These are phyloP conservation scores for Oreortyx pictus DNA, from an alignment of 2,797 vertebrate genomes.

Conservation along the genomic window DNA sequence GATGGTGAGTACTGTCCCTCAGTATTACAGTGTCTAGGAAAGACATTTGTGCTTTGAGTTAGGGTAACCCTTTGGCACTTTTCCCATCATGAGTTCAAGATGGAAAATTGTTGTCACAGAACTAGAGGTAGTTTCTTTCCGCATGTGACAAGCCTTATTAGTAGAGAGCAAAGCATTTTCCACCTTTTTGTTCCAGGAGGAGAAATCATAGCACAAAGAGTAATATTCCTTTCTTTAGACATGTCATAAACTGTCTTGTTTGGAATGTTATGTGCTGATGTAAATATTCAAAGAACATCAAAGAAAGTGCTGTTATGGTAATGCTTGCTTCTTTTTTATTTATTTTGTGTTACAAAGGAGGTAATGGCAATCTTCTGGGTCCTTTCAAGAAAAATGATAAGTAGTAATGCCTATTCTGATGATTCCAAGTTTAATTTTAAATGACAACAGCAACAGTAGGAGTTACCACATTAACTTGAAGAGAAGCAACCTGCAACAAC, in stretches of 20 bases:
- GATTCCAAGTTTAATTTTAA: slow-evolving; percentile 20
- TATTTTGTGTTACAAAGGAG: background rate
- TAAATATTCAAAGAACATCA: background rate
- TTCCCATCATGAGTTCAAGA: background rate
- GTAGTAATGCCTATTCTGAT: background rate
- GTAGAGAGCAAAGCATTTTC: background rate
- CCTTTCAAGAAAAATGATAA: background rate
- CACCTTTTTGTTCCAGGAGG: background rate
- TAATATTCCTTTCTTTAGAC: background rate
- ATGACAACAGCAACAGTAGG: background rate
- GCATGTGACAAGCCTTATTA: background rate
- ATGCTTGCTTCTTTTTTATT: background rate
- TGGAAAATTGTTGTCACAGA: background rate
- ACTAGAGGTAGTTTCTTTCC: background rate
- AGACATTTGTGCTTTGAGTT: background rate
- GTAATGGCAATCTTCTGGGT: background rate
- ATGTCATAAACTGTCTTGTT: background rate
- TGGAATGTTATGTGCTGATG: background rate
- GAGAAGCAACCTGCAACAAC: background rate
- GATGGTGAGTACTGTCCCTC: background rate
- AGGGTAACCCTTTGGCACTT: background rate
- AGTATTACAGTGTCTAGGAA: background rate
- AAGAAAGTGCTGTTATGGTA: background rate
- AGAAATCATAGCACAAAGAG: background rate
- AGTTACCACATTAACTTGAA: background rate